Base-by-base conservation (phyloP, 1,140 invertebrate genomes). In the Stegodyphus dumicola region DNA sequence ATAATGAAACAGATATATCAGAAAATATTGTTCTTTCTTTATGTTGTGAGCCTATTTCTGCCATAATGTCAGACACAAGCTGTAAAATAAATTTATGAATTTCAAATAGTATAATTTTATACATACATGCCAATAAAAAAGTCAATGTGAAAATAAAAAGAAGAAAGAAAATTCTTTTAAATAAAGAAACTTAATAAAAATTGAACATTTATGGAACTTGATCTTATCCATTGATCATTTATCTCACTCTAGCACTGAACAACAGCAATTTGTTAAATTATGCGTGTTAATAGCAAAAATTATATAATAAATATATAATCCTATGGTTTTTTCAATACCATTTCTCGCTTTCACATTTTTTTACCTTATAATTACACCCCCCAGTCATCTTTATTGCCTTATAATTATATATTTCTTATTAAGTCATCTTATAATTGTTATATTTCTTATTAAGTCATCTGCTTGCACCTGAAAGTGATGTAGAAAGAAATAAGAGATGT, bases 1-100 rank as follows among this genome's bases (percentile, higher is more conserved):
- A 83, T 60, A 83, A 65, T 13, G 70, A 75, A 51, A 75, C 56
- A 17, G 17, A 51, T 7, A 83, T 75, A 66, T 83, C 80, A 53
- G 81, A 85, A 69, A 85, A 85, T 56, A 85, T 85, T n/a, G 81
- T 85, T 49, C 64, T 67, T 18, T 85, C 81, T 4, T 76, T 85
- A 76, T 76, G 70, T 48, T 85, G 73, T 53, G 81, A 76, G 13
- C 94, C 73, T 69, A 85, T 85, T 70, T 85, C 81, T 52, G 73
- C 54, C 81, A 85, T 85, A 5, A 85, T 85, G 51, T 85, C 81
- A 17, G 53, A 77, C 7, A 88, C 88, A 73, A 87, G 75, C 85
- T 88, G 52, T 17, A 70, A 60, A 70, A 49, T 70, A 67, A 73
- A 79, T 53, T 65, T 77, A 60, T 60, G 56, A 60, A 9, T 10